Conservation (phyloP, 2,797 vertebrate genomes). For the Ataeniobius toweri region DNA sequence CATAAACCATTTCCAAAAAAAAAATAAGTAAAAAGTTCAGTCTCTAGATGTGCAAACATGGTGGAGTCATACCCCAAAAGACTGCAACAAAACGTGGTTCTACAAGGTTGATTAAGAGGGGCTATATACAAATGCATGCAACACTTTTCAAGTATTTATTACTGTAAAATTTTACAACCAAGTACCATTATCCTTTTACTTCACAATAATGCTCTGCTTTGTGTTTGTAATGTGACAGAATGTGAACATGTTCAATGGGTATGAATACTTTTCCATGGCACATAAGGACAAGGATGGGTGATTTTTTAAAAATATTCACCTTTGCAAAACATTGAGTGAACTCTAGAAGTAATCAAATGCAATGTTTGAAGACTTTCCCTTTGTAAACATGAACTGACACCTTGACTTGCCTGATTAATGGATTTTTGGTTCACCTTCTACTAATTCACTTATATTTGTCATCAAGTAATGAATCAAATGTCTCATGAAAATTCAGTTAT, state of each 20-base stretch:
- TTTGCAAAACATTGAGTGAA: background rate
- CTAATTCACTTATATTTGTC: slow-evolving; percentile 9
- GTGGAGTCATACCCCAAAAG: background rate
- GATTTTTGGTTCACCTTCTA: background rate
- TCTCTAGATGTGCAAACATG: background rate
- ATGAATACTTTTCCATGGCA: background rate
- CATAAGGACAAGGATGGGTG: background rate
- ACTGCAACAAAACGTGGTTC: background rate
- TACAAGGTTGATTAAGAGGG: background rate
- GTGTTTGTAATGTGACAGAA: background rate
- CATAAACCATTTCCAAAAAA: too few relatives aligned
- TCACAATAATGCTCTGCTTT: background rate
- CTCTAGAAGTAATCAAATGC: background rate
- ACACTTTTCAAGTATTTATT: background rate
- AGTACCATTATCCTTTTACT: background rate
- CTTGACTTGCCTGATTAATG: background rate
- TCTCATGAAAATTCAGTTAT: background rate
- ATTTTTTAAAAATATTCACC: background rate
- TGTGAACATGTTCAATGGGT: background rate
- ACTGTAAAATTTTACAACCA: background rate
- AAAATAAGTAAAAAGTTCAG: background rate
- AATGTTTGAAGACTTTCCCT: background rate
- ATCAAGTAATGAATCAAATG: slow-evolving; percentile 20
- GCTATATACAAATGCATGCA: background rate
- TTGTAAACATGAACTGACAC: background rate